phyloP scores from a whole-genome alignment of 2,888 invertebrate species.

The Seira musarum region DNA sequence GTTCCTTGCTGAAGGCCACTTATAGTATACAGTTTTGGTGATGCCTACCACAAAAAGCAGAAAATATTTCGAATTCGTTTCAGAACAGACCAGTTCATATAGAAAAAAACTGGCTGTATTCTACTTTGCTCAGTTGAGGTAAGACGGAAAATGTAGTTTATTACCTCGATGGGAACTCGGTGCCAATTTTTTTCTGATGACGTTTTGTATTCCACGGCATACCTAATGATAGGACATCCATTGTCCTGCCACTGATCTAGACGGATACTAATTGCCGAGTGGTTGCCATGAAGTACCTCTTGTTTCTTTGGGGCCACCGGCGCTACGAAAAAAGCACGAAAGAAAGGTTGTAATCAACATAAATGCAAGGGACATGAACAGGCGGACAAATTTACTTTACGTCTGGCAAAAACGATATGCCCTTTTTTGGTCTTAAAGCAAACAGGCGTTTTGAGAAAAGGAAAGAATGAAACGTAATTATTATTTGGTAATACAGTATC shows the following conservation, averaged over 20 bases:
- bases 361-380: background rate
- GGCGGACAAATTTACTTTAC: background rate
- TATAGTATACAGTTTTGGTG: conserved; percentile 82
- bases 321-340: conserved; percentile 41
- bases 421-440: background rate
- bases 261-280: conserved; percentile 88
- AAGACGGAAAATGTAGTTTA: too few species aligned
- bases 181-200: conserved; percentile 61
- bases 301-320: conserved; percentile 66
- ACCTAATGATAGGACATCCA: too few species aligned
- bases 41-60: conserved; percentile 46
- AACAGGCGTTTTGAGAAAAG: background rate
- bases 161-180: conserved; percentile 62
- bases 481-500: too few species aligned
- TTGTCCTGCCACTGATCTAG: conserved; percentile 91
- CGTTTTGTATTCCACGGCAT: conserved; percentile 83
- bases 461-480: too few species aligned
- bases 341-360: conserved; percentile 10
- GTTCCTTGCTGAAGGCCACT: conserved; percentile 84
- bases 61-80: too few species aligned
- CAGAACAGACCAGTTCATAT: background rate
- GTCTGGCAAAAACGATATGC: background rate
- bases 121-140: too few species aligned
- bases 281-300: conserved; percentile 65
- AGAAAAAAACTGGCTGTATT: too few species aligned